phyloP scores from a whole-genome alignment of 2,797 vertebrate genomes.

The Acanthornis magna region DNA sequence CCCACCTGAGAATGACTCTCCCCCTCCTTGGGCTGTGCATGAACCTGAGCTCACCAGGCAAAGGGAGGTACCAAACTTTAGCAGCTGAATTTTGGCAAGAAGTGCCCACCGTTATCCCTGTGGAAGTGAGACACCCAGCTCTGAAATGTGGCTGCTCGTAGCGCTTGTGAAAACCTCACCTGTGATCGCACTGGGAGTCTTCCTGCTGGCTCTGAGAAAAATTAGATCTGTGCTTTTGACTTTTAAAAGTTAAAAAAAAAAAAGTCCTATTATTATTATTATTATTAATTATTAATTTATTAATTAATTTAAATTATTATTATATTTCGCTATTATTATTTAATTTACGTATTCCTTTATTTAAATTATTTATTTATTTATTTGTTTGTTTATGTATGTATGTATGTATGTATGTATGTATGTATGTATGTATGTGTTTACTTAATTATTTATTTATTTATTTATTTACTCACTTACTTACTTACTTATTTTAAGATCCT shows the following conservation, averaged over 20 bases:
- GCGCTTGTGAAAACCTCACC: neutral
- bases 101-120: neutral
- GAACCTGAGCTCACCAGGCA: neutral
- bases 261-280: no score
- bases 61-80: neutral
- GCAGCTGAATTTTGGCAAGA: neutral
- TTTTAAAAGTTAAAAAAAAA: neutral
- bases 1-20: no score
- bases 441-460: no score
- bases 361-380: no score
- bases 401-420: no score
- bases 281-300: no score
- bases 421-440: no score
- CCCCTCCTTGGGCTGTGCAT: neutral
- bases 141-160: neutral
- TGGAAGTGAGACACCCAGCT: neutral
- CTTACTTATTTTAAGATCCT: neutral
- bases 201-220: neutral
- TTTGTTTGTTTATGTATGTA: no score
- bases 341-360: no score
- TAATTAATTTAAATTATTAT: neutral
- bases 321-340: neutral
- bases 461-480: no score
- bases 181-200: neutral
- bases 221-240: neutral